Evolutionary conservation across 2,888 invertebrate species (phyloP).

Genomic region (Drosophila planitibia): DNA sequence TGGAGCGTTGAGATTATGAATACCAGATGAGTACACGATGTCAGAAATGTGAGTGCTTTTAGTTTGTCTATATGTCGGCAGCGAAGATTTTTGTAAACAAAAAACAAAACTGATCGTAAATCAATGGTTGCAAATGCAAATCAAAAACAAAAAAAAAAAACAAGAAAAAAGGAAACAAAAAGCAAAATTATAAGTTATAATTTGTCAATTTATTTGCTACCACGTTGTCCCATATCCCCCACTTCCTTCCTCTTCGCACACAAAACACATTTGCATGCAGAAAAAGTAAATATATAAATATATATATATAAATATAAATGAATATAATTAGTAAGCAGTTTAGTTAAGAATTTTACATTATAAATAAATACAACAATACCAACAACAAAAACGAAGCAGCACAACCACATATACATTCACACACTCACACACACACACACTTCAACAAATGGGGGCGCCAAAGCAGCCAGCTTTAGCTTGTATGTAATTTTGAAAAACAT

Average conservation of each 20-base stretch:
- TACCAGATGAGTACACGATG: slow-evolving; percentile 52
- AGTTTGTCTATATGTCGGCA: slow-evolving; percentile 60
- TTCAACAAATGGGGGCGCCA: slow-evolving; percentile 41
- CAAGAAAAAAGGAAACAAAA: neutral
- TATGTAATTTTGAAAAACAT: slow-evolving; percentile 60
- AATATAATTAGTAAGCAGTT: slow-evolving; percentile 79
- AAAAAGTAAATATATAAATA: slow-evolving; percentile 62
- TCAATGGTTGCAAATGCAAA: slow-evolving; percentile 31
- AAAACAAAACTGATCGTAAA: slow-evolving; percentile 30
- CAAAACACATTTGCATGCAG: slow-evolving; percentile 71
- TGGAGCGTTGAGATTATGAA: slow-evolving; percentile 76
- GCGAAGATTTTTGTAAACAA: slow-evolving; percentile 50
- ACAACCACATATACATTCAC: slow-evolving; percentile 33
- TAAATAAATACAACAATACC: slow-evolving; percentile 53
- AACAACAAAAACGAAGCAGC: slow-evolving; percentile 50
- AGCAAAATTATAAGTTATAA: slow-evolving; percentile 34
- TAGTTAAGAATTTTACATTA: slow-evolving; percentile 80
- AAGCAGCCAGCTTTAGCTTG: slow-evolving; percentile 72
- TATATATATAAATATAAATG: slow-evolving; percentile 73
- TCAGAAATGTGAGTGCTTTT: slow-evolving; percentile 70
- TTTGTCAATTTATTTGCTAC: slow-evolving; percentile 42
- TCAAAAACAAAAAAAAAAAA: neutral
- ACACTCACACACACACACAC: slow-evolving; percentile 30
- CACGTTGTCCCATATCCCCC: slow-evolving; percentile 29
- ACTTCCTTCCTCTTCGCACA: slow-evolving; percentile 42